Evolutionary conservation across 2,888 invertebrate genomes (phyloP).

Genomic region (Neria commutata): DNA sequence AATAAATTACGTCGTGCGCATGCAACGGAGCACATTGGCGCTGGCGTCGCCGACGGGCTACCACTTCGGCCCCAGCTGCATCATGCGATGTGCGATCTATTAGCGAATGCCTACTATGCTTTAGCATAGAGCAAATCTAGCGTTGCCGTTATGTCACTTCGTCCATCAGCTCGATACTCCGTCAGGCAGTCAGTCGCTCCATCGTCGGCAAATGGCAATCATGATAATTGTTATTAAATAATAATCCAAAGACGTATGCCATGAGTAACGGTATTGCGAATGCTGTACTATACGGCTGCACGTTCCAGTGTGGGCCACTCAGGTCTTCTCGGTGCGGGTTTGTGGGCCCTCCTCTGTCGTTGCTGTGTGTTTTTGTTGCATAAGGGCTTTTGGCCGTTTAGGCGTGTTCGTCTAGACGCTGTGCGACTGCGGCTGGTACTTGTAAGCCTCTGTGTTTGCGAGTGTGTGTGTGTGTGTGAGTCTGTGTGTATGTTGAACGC

Average conservation of each 20-base stretch:
- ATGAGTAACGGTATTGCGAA: not conserved
- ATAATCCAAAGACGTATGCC: not conserved
- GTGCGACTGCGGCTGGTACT: not conserved
- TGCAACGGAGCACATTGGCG: too few relatives aligned
- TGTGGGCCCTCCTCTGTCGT: too few relatives aligned
- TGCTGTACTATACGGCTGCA: not conserved
- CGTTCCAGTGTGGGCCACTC: too few relatives aligned
- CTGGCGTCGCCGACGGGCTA: too few relatives aligned
- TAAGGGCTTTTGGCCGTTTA: not conserved
- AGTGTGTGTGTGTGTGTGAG: not conserved
- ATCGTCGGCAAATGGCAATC: not conserved
- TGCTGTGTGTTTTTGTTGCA: too few relatives aligned
- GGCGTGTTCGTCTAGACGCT: not conserved
- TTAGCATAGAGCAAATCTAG: not conserved
- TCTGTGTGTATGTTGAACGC: not conserved
- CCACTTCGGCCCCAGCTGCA: too few relatives aligned
- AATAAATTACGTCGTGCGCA: too few relatives aligned
- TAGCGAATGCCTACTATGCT: too few relatives aligned
- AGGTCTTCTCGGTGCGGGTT: too few relatives aligned
- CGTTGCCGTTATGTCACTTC: not conserved
- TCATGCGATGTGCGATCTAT: too few relatives aligned
- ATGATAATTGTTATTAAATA: not conserved
- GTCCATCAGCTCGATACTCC: not conserved
- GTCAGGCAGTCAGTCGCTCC: not conserved
- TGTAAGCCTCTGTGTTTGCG: not conserved